These are phyloP conservation scores for Eustalomyia histrio DNA, from an alignment of 2,888 invertebrate genomes.

Conservation along the genomic window DNA sequence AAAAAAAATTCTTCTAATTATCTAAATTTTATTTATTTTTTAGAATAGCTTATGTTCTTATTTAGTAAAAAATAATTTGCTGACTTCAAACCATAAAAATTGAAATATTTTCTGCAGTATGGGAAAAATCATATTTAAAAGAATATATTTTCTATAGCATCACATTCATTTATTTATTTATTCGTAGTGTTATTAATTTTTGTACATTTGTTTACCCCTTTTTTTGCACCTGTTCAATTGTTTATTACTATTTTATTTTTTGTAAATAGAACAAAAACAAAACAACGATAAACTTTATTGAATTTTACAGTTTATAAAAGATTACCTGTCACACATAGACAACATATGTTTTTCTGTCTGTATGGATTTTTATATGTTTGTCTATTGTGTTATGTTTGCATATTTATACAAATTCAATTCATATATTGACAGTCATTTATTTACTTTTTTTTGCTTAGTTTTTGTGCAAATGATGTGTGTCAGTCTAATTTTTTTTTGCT, in stretches of 20 bases:
- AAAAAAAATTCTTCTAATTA: too few relatives aligned
- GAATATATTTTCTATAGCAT: neutral
- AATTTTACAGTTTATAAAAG: constrained; percentile 26
- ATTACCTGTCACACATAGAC: constrained; percentile 38
- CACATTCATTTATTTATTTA: neutral
- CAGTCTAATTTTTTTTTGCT: constrained; percentile 15
- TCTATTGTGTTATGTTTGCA: neutral
- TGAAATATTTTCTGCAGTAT: too few relatives aligned
- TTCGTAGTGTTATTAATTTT: neutral
- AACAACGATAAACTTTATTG: constrained; percentile 2
- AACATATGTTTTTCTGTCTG: constrained; percentile 20
- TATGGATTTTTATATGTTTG: neutral
- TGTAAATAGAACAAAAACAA: neutral
- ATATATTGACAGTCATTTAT: constrained; percentile 42
- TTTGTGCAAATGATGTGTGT: constrained; percentile 37
- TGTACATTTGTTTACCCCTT: neutral
- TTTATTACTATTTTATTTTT: neutral
- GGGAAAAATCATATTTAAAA: neutral
- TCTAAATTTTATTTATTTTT: too few relatives aligned
- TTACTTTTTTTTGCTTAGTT: constrained; percentile 25
- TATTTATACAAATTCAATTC: constrained; percentile 33
- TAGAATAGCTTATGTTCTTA: too few relatives aligned
- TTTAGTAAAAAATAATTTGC: too few relatives aligned
- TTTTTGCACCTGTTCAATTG: constrained; percentile 10
- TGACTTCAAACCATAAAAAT: too few relatives aligned